Conservation (phyloP, 2,888 invertebrate species). For the Mantis religiosa region DNA sequence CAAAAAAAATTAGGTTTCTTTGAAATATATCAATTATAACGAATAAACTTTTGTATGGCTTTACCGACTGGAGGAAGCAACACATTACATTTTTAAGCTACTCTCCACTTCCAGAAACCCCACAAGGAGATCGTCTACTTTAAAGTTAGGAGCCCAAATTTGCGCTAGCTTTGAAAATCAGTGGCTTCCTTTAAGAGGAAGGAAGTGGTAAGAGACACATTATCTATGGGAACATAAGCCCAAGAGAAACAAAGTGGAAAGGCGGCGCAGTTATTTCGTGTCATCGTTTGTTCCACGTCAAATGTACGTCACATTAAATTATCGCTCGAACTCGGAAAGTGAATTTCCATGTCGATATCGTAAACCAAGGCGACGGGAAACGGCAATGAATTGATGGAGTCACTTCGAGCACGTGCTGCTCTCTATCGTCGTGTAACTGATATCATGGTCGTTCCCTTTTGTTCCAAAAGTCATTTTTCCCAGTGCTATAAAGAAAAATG, state of each 20-base stretch:
- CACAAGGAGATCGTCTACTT: neutral
- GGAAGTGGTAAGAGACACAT: neutral
- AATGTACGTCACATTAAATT: neutral
- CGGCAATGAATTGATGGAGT: neutral
- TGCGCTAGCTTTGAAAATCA: too few species aligned
- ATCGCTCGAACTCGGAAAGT: neutral
- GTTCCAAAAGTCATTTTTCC: neutral
- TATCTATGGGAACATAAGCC: neutral
- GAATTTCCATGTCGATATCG: neutral
- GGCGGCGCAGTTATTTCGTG: neutral
- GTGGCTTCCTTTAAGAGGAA: neutral
- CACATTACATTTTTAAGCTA: too few species aligned
- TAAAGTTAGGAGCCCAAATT: neutral
- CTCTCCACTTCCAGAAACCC: neutral
- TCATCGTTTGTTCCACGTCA: neutral
- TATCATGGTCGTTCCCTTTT: neutral
- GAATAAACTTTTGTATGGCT: too few species aligned
- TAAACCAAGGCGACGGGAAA: neutral
- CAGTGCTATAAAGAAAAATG: neutral
- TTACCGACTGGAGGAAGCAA: too few species aligned
- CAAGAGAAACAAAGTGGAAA: neutral
- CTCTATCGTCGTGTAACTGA: neutral
- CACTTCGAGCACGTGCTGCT: neutral
- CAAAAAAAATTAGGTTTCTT: too few species aligned
- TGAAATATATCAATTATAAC: too few species aligned